These are phyloP conservation scores for Alouatta palliata DNA, from an alignment of 2,113 vertebrate genomes.

Conservation along the genomic window DNA sequence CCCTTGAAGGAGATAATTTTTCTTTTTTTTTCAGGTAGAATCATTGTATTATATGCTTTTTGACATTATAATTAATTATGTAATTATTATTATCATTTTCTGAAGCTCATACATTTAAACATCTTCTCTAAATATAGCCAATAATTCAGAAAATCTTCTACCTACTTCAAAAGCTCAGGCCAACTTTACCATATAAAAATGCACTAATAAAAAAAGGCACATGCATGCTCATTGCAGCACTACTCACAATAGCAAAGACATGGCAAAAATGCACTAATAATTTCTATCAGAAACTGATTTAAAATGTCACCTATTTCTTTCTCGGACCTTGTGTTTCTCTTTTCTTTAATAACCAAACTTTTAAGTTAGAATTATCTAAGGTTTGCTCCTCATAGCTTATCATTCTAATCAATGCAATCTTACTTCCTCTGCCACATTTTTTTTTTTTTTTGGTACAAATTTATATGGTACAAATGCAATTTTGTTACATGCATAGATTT, in stretches of 20 bases:
- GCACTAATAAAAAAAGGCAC: too few species aligned
- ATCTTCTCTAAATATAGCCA: constrained; percentile 21
- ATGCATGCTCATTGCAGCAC: too few species aligned
- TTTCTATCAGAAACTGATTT: constrained; percentile 26
- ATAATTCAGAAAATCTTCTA: constrained; percentile 5
- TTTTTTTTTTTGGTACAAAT: too few species aligned
- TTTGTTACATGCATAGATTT: too few species aligned
- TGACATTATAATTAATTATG: not conserved
- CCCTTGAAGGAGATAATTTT: not conserved
- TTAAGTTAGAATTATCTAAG: not conserved
- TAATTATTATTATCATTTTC: constrained; percentile 13
- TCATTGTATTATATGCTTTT: constrained; percentile 32
- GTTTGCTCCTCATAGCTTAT: not conserved
- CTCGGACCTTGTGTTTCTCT: not conserved
- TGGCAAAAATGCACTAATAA: not conserved
- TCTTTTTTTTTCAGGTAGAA: constrained; percentile 83
- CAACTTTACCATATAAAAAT: too few species aligned
- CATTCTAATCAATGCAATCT: not conserved
- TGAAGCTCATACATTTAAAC: not conserved
- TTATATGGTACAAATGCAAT: too few species aligned
- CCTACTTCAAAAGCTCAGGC: constrained; percentile 3
- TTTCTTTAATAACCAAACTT: not conserved
- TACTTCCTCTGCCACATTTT: too few species aligned
- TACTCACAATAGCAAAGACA: too few species aligned
- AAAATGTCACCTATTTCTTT: constrained; percentile 2